phyloP scores from a whole-genome alignment of 2,797 vertebrate genomes.

The Odontamblyopus rebecca region DNA sequence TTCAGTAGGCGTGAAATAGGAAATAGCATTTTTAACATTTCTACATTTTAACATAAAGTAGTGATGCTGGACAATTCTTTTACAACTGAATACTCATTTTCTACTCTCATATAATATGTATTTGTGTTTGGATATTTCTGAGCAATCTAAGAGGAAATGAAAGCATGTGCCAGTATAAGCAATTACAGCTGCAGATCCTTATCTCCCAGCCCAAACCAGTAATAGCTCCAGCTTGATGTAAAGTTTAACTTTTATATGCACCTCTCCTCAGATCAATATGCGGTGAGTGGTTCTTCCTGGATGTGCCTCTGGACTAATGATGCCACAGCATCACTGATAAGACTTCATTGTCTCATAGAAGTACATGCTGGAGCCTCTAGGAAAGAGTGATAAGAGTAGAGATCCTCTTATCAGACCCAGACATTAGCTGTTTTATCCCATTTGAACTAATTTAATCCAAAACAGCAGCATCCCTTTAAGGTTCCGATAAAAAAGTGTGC shows the following conservation, averaged over 20 bases:
- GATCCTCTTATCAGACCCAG: slow-evolving; percentile 17
- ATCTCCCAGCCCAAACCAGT: background rate
- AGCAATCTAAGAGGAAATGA: background rate
- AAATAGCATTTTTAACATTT: background rate
- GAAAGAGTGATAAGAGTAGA: slow-evolving; percentile 7
- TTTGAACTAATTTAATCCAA: slow-evolving; percentile 3
- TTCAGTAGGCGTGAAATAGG: background rate
- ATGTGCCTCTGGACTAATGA: slow-evolving; percentile 45
- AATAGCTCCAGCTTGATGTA: background rate
- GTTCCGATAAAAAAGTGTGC: background rate
- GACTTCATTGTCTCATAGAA: slow-evolving; percentile 31
- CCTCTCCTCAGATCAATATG: slow-evolving; percentile 50
- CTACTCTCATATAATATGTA: background rate
- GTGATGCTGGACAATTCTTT: background rate
- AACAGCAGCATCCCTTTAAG: slow-evolving; percentile 5
- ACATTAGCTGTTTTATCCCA: slow-evolving; percentile 1
- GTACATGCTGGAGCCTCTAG: slow-evolving; percentile 27
- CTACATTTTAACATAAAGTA: no score
- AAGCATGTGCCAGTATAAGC: background rate
- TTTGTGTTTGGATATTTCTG: background rate
- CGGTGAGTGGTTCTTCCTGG: slow-evolving; percentile 43
- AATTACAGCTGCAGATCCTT: background rate
- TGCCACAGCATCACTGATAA: slow-evolving; percentile 40
- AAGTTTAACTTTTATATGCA: background rate
- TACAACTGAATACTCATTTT: background rate